Base-by-base conservation (phyloP, 2,888 invertebrate genomes). In the Podotricha telesiphe region DNA sequence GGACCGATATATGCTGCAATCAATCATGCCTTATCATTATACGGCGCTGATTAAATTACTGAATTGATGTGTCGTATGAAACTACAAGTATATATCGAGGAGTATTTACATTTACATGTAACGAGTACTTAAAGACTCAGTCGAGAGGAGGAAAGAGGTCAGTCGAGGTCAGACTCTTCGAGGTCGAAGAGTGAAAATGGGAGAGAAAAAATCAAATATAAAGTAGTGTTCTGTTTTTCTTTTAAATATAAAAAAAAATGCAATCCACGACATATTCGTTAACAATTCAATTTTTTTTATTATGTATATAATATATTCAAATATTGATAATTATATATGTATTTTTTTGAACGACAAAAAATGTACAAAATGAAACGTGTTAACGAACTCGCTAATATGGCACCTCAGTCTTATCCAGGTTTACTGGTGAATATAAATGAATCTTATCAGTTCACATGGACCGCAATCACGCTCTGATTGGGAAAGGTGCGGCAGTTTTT, bases 1-100 rank as follows among this genome's bases (percentile, higher is more conserved):
- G 77, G 77, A 79, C 76, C 78, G 71, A 75, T 78, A 65, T 82
- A 79, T 81, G 78, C 76, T 84, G 81, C 86, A 86, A 93, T 93
- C 91, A 88, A 91, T 92, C 92, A 92, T 89, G 80, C 77, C 81
- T 88, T 90, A 91, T 92, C 91, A 84, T 89, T 82, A 84, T 88
- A 34, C 84, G 77, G 82, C 85, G 86, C 87, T 90, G 91, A 91
- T 91, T 91, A 91, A 91, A 91, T 90, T 91, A 89, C 92, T 87
- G 86, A 82, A 77, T 77, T 77, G 85, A 85, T 83, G 86, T 86
- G 85, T 86, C 87, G 89, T 89, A 89, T 89, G 89, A 86, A 90
- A 88, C 89, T 83, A 82, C 82, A 72, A 73, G 76, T 4, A 28
- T 83, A 72, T 74, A 76, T 83, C 80, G 82, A 74, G 81, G 74